phyloP scores from a whole-genome alignment of 2,888 invertebrate species.

The Volucella zonaria region DNA sequence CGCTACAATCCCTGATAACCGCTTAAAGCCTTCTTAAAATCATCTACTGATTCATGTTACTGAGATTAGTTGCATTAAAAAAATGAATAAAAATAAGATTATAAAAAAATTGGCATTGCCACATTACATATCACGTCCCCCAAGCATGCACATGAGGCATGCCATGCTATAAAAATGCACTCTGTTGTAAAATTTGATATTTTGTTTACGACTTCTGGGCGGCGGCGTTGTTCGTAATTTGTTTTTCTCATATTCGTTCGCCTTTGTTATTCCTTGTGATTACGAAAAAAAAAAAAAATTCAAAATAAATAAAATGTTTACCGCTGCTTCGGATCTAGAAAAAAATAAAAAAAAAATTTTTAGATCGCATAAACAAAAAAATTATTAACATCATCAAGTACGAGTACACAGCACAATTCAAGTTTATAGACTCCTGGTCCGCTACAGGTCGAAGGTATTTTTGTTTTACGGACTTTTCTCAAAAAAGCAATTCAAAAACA shows the following conservation, averaged over 20 bases:
- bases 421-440: not conserved
- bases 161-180: no score
- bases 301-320: no score
- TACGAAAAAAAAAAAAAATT: no score
- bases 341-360: no score
- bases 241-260: not conserved
- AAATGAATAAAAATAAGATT: not conserved
- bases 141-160: not conserved
- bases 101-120: not conserved
- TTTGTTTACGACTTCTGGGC: constrained; percentile 4
- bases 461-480: no score
- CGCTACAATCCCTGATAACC: constrained; percentile 7
- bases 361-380: constrained; percentile 14
- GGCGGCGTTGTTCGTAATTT: not conserved
- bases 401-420: not conserved
- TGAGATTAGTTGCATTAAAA: not conserved
- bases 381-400: not conserved
- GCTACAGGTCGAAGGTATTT: no score
- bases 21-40: not conserved
- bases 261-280: not conserved
- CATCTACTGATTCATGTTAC: no score
- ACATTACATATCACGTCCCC: not conserved
- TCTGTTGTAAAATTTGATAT: not conserved
- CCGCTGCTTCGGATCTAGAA: no score
- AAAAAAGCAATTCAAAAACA: no score